Evolutionary conservation across 2,113 vertebrate genomes (phyloP), one percentile per base, ranked within the genome.

Genomic region (Tyrannus savana): DNA sequence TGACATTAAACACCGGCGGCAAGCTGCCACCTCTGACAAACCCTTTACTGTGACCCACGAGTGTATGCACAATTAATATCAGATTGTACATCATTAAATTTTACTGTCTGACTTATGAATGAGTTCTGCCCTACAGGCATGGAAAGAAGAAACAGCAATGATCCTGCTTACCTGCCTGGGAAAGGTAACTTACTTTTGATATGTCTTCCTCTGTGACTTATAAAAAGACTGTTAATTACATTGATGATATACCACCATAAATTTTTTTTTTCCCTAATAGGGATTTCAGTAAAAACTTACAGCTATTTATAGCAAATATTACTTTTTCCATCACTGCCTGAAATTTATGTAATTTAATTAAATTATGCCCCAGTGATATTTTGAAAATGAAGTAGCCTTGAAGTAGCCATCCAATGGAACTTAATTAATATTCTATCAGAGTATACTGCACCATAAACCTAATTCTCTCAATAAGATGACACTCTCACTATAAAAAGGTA

Each of bases 341-440:
- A 88, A 97, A 97, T 96, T 92, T 96, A 96, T 96, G 87, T 94
- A 96, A 96, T 97, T 97, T 96, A 95, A 97, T 97, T 97, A 97
- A 97, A 80, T 95, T 95, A 92, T 69, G 62, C 87, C 93, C 97
- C 10, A 4, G 62, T 94, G 82, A 84, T 92, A 94, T 97, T 97
- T 96, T 94, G 58, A 69, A 97, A 96, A 93, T 82, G 21, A 96
- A 96, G 80, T 80, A 63, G 9, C 80, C 93, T 88, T 93, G 84
- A 96, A 96, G 75, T 87, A 84, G 92, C 39, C 47, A 91, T 69
- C 95, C 96, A 93, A 81, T 90, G 59, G 46, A 74, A 94, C 46
- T 81, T 91, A 69, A 52, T 97, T 96, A 95, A 76, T 81, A 96
- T 97, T 97, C 91, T 16, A 31, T 72, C 73, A 86, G 6, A 24